Evolutionary conservation across 2,797 vertebrate species (phyloP), one percentile per base, ranked within the genome.

Genomic region (Chelmon rostratus): DNA sequence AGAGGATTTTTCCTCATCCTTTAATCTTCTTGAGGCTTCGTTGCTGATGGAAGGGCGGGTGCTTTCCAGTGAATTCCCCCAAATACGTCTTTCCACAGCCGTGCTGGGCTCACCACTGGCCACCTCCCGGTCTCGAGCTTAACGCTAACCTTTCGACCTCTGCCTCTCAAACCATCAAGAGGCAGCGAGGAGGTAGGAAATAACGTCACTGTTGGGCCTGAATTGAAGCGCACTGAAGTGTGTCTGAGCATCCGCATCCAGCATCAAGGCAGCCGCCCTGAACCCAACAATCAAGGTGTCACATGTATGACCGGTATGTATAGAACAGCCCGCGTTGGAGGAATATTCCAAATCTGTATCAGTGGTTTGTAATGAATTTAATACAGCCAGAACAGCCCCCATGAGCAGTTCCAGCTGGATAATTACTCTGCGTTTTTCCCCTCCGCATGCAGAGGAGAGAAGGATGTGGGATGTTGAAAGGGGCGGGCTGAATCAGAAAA

Each of bases 381-480:
- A 80, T 88, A 61, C 68, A 81, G 54, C 52, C 66, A 70, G 73
- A 87, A 80, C 66, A 89, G 84, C 75, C 74, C 31, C 47, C 67
- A 73, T 84, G 80, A 92, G 81, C 87, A 82, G 73, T 82, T 92
- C 89, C 86, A 92, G 87, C 86, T 88, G 84, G 73, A 81, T 83
- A 91, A 85, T 86, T 93, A 90, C 73, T 90, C 82, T 79, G 83
- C 62, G 31, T 86, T 91, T 91, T 88, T 86, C 71, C 81, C 66
- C 79, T 89, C 81, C 44, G 52, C 80, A 81, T 75, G 82, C 83
- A 81, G 85, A 86, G 78, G 33, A 84, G 75, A 75, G 76, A 62
- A 86, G 91, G 89, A 91, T 91, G 92, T 92, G 88, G 90, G 86
- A 90, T 90, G 81, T 78, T 83, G 64, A 83, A 82, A 84, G 82